Evolutionary conservation across 2,888 invertebrate genomes (phyloP).

Genomic region (Autographa pulchrina): DNA sequence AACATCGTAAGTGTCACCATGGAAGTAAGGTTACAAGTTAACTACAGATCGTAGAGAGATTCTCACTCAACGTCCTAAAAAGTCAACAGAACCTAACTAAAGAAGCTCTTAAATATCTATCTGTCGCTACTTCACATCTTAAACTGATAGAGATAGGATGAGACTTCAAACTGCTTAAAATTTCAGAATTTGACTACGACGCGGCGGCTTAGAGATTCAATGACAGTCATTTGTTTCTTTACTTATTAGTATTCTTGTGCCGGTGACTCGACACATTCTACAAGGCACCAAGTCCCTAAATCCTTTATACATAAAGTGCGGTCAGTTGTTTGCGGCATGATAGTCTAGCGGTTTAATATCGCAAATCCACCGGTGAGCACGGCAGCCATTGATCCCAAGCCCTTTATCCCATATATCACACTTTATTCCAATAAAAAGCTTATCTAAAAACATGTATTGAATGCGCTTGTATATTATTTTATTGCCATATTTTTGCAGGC

Average conservation of each 20-base stretch:
- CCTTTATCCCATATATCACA: conserved; percentile 5
- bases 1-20: too few relatives aligned
- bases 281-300: neutral
- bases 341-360: neutral
- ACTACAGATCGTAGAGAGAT: too few relatives aligned
- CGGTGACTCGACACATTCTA: neutral
- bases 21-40: too few relatives aligned
- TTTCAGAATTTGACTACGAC: too few relatives aligned
- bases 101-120: too few relatives aligned
- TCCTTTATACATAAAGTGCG: neutral
- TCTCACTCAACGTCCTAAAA: too few relatives aligned
- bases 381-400: neutral
- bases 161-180: too few relatives aligned
- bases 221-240: neutral
- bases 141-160: too few relatives aligned
- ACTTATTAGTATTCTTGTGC: neutral
- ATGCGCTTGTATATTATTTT: neutral
- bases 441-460: neutral
- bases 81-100: too few relatives aligned
- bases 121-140: too few relatives aligned
- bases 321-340: neutral
- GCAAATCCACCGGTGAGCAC: conserved; percentile 3
- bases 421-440: neutral
- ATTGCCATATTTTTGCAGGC: too few relatives aligned
- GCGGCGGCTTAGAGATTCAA: too few relatives aligned